Evolutionary conservation across 2,113 vertebrate genomes (phyloP), one percentile per base, ranked within the genome.

Genomic region (Otis tarda): DNA sequence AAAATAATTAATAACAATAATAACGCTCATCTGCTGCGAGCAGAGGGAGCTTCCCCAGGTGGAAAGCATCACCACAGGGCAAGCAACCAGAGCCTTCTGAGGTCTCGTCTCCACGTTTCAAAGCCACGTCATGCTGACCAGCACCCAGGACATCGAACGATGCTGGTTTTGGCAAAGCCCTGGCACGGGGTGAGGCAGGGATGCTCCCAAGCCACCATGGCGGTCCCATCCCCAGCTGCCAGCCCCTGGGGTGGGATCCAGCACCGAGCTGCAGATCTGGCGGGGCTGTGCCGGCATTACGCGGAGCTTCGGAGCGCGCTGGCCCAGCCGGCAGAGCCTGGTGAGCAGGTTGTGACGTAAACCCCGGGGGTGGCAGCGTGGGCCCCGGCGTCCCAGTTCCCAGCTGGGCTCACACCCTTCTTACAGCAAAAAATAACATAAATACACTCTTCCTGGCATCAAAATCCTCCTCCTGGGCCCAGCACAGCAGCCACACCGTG

Each of bases 261-360:
- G 63, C 45, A 9, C 2, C 0, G 0, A 56, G 39, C 25, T 55
- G 5, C 9, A 2, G 55, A 5, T 33, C 28, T 3, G 6, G 31
- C 52, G 35, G 74, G 50, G 77, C 56, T 17, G 30, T 28, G 55
- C 41, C 4, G 17, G 68, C 80, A 2, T 50, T 56, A 28, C 37
- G 0, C 0, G 3, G 50, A 75, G 80, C 19, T 24, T 10, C 5
- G 1, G 53, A 68, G 64, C 2, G 0, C 7, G 6, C 73, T 1
- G 3, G 69, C 69, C 0, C 0, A 95, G 92, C 96, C 76, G 9
- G 96, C 82, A 1, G 10, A 97, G 89, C 96, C 74, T 75, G 95
- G 87, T 0, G 17, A 95, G 92, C 93, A 22, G 60, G 93, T 96
- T 92, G 64, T 97, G 95, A 86, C 0, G 68, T 65, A 96, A 97